Conservation (phyloP, 2,113 vertebrate genomes). For the Laticauda laticaudata region DNA sequence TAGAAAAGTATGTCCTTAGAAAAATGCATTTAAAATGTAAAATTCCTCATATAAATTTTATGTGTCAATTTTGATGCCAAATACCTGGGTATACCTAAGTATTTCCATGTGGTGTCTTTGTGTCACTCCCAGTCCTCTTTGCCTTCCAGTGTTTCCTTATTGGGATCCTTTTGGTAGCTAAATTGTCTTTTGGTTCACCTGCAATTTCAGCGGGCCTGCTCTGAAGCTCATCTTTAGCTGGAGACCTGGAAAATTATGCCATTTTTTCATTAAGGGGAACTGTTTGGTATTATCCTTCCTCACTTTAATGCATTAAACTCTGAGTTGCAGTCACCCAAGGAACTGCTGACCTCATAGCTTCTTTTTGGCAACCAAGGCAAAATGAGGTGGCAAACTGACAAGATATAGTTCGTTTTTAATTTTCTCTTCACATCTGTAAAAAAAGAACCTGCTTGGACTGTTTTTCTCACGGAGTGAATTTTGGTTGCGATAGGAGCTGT, state of each 20-base stretch:
- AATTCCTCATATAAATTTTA: not conserved
- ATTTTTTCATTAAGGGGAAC: not conserved
- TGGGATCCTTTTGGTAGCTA: not conserved
- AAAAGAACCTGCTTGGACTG: not conserved
- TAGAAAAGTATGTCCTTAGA: slow-evolving; percentile 1
- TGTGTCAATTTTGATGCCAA: not conserved
- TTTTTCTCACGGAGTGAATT: not conserved
- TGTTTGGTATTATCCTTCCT: not conserved
- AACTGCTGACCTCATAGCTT: not conserved
- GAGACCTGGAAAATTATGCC: not conserved
- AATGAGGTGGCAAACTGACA: not conserved
- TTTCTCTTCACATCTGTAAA: not conserved
- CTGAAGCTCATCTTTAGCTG: not conserved
- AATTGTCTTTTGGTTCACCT: not conserved
- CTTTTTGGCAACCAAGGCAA: not conserved
- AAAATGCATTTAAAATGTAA: not conserved
- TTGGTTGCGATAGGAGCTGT: not conserved
- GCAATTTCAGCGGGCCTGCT: not conserved
- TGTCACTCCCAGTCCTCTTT: not conserved
- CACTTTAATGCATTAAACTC: not conserved
- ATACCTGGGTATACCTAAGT: not conserved
- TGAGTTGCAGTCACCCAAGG: not conserved
- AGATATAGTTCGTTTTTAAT: not conserved
- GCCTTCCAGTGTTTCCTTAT: not conserved
- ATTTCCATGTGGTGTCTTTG: not conserved